These are phyloP conservation scores for Vireo griseus DNA, from an alignment of 2,797 vertebrate species.

Conservation along the genomic window DNA sequence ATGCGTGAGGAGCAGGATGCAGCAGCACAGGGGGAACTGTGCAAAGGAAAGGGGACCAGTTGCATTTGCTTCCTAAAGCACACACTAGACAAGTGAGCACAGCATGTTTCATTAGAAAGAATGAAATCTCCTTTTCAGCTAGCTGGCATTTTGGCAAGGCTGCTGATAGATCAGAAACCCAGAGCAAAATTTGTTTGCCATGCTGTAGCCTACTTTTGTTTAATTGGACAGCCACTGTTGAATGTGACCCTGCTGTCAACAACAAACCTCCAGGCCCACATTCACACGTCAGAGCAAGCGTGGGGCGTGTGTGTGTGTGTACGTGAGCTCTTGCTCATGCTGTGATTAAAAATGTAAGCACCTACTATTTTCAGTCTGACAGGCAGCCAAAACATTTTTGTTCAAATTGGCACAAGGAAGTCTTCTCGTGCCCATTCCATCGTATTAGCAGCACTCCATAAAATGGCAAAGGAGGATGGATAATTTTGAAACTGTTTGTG, in stretches of 20 bases:
- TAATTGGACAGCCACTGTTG: slow-evolving; percentile 28
- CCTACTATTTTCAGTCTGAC: slow-evolving; percentile 79
- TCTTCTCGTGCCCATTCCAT: slow-evolving; percentile 15
- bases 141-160: slow-evolving; percentile 48
- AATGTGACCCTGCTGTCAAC: slow-evolving; percentile 42
- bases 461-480: neutral
- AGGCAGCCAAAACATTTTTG: slow-evolving; percentile 70
- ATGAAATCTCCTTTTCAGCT: slow-evolving; percentile 57
- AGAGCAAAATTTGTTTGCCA: slow-evolving; percentile 50
- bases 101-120: slow-evolving; percentile 63
- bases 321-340: slow-evolving; percentile 79
- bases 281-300: slow-evolving; percentile 14
- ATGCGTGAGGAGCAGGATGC: neutral
- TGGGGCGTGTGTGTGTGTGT: slow-evolving; percentile 62
- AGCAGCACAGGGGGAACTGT: neutral
- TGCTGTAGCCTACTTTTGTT: slow-evolving; percentile 50
- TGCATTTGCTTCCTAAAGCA: slow-evolving; percentile 39
- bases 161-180: slow-evolving; percentile 46
- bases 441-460: neutral
- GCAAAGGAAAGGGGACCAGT: slow-evolving; percentile 3
- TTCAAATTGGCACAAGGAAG: slow-evolving; percentile 51
- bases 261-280: slow-evolving; percentile 14
- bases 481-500: neutral
- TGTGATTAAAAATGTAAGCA: slow-evolving; percentile 70
- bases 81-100: slow-evolving; percentile 12